Evolutionary conservation across 2,113 vertebrate species (phyloP).

Genomic region (Grus americana): DNA sequence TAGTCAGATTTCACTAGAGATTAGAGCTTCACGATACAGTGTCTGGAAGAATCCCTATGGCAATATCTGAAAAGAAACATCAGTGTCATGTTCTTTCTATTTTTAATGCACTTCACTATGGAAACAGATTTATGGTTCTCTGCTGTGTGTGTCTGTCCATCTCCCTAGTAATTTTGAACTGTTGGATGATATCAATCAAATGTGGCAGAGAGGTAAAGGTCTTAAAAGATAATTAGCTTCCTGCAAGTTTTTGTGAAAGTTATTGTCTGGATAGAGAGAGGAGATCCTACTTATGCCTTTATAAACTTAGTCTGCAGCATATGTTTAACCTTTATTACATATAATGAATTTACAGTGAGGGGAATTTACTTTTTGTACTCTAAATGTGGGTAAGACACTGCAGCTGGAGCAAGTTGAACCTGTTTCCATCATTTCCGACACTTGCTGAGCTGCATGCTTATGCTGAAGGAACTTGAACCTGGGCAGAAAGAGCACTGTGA

Average conservation of each 20-base stretch:
- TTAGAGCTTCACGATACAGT: neutral
- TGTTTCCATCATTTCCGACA: neutral
- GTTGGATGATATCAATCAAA: neutral
- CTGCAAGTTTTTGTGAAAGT: neutral
- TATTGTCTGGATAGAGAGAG: neutral
- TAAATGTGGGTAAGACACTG: neutral
- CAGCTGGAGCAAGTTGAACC: neutral
- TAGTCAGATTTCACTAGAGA: neutral
- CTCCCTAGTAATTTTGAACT: neutral
- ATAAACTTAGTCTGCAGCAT: neutral
- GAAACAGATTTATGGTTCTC: constrained; percentile 15
- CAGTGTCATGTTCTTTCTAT: constrained; percentile 28
- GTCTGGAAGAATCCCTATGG: constrained; percentile 8
- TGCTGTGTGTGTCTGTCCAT: constrained; percentile 18
- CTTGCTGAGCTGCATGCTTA: neutral
- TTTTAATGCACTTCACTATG: constrained; percentile 42
- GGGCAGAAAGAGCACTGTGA: neutral
- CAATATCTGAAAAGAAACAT: constrained; percentile 10
- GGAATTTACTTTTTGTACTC: neutral
- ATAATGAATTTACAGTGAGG: neutral
- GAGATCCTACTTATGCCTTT: neutral
- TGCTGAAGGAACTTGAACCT: neutral
- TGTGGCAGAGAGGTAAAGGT: constrained; percentile 4
- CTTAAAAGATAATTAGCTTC: constrained; percentile 12
- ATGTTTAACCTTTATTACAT: neutral